Evolutionary conservation across 2,888 invertebrate species (phyloP).

Genomic region (Mythimna lalbum): DNA sequence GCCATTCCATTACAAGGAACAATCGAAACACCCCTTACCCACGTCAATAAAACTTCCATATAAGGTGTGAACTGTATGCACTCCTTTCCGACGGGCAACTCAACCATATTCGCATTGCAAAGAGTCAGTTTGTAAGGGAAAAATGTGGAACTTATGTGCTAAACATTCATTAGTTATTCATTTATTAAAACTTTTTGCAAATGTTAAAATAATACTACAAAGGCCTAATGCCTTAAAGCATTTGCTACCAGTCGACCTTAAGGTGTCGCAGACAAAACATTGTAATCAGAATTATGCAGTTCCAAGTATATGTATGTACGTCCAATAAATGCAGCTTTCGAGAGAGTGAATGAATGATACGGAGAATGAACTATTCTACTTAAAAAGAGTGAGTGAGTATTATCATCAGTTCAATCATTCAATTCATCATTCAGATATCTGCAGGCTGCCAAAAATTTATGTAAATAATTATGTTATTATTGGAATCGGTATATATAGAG

Average conservation of each 20-base stretch:
- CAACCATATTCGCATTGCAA: constrained; percentile 7
- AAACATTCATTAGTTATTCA: constrained; percentile 1
- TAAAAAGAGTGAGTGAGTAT: not conserved
- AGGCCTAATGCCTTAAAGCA: not conserved
- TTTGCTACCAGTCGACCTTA: not conserved
- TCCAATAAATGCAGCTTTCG: not conserved
- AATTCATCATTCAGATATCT: not conserved
- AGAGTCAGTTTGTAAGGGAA: not conserved
- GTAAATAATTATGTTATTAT: constrained; percentile 5
- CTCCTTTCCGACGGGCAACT: not conserved
- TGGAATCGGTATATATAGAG: not conserved
- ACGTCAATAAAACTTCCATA: not conserved
- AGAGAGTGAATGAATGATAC: not conserved
- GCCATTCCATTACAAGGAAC: not conserved
- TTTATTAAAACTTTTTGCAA: not conserved
- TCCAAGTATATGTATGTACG: not conserved
- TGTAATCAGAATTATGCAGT: not conserved
- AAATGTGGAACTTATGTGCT: not conserved
- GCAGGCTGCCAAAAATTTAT: constrained; percentile 24
- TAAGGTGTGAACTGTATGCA: not conserved
- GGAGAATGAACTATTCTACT: not conserved
- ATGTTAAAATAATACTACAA: not conserved
- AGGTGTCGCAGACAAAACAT: not conserved
- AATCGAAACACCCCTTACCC: not conserved
- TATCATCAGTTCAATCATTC: constrained; percentile 3